phyloP scores from a whole-genome alignment of 2,888 invertebrate species.

The Rutpela maculata region DNA sequence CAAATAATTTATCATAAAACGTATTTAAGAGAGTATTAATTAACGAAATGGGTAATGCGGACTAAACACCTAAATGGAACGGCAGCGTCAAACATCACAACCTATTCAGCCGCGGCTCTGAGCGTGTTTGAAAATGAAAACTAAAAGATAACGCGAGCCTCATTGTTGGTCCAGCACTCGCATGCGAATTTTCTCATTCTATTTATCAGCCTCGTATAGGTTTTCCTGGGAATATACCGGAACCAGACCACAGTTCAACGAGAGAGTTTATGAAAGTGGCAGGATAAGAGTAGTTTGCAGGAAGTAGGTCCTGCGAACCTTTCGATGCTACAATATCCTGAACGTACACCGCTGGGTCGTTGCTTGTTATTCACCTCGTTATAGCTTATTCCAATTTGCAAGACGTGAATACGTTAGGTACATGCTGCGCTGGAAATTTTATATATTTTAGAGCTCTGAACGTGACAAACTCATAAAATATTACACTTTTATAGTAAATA shows the following conservation, averaged over 20 bases:
- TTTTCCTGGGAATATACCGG: conserved; percentile 21
- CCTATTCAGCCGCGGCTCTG: conserved; percentile 18
- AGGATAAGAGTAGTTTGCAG: conserved; percentile 26
- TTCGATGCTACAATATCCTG: conserved; percentile 26
- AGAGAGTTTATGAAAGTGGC: conserved; percentile 25
- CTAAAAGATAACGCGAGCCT: neutral
- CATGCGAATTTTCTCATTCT: conserved; percentile 13
- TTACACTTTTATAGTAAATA: too few species aligned
- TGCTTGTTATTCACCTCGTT: conserved; percentile 31
- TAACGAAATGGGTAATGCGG: conserved; percentile 7
- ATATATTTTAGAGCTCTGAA: too few species aligned
- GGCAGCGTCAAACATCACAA: neutral
- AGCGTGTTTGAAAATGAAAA: conserved; percentile 5
- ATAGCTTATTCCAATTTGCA: conserved; percentile 1
- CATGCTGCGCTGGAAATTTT: conserved; percentile 15
- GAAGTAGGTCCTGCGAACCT: conserved; percentile 14
- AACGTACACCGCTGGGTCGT: conserved; percentile 5
- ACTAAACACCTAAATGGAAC: neutral
- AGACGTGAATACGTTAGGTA: neutral
- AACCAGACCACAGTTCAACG: conserved; percentile 22
- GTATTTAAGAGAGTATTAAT: conserved; percentile 1
- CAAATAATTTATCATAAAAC: neutral
- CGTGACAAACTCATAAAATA: too few species aligned
- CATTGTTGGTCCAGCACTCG: conserved; percentile 22
- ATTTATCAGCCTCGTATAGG: conserved; percentile 9